These are phyloP conservation scores for Agrilus mali DNA, from an alignment of 2,888 invertebrate genomes.

Conservation along the genomic window DNA sequence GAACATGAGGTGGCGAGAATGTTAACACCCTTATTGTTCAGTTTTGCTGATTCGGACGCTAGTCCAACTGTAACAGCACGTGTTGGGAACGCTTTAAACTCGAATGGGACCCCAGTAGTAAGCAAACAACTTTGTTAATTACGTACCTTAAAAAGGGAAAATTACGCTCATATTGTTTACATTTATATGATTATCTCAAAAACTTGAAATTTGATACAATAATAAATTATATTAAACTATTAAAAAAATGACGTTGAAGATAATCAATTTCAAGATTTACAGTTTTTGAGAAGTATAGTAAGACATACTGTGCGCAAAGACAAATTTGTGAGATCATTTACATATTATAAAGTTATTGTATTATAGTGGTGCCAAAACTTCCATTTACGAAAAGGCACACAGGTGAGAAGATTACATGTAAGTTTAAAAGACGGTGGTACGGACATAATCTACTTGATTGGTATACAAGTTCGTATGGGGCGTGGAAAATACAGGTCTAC, in stretches of 20 bases:
- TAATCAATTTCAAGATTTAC: too few species aligned
- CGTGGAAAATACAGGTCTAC: conserved; percentile 83
- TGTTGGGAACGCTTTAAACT: conserved; percentile 51
- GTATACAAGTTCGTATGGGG: conserved; percentile 79
- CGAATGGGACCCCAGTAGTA: conserved; percentile 43
- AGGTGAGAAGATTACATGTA: conserved; percentile 41
- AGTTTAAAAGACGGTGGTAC: conserved; percentile 47
- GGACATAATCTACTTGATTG: conserved; percentile 69
- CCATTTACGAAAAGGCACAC: conserved; percentile 47
- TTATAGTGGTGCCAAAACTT: conserved; percentile 77
- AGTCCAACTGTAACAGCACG: conserved; percentile 64
- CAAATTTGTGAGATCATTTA: not conserved
- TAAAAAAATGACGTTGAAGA: too few species aligned
- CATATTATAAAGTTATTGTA: not conserved
- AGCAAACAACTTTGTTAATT: conserved; percentile 7
- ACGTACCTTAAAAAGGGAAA: not conserved
- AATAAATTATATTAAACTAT: too few species aligned
- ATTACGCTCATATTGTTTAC: not conserved
- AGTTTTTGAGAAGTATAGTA: too few species aligned
- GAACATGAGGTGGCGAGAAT: conserved; percentile 92
- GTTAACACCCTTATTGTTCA: conserved; percentile 86
- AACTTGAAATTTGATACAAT: too few species aligned
- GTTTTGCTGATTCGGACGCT: conserved; percentile 82
- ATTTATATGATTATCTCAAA: too few species aligned
- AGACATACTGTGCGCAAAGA: too few species aligned